Evolutionary conservation across 2,888 invertebrate species (phyloP).

Genomic region (Galeruca laticollis): DNA sequence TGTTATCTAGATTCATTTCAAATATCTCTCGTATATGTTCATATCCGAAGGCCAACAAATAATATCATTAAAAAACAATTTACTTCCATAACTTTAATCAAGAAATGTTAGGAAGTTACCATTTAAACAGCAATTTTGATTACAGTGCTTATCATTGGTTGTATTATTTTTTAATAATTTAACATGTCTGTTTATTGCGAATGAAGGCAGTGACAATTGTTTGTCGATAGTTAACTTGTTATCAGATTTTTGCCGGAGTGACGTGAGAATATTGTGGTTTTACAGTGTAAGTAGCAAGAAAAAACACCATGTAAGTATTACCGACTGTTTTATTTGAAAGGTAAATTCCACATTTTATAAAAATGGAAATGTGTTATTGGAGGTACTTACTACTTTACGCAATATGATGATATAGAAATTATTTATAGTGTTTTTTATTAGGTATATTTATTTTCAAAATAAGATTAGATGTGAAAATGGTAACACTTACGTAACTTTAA

Average conservation of each 20-base stretch:
- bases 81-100: conserved; percentile 9
- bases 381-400: background rate
- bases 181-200: background rate
- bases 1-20: background rate
- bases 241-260: conserved; percentile 5
- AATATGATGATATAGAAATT: background rate
- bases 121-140: conserved; percentile 27
- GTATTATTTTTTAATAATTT: conserved; percentile 8
- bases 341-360: background rate
- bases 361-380: background rate
- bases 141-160: conserved; percentile 20
- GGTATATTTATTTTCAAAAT: no score
- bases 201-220: conserved; percentile 10
- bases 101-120: conserved; percentile 15
- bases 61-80: conserved; percentile 1
- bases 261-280: conserved; percentile 18
- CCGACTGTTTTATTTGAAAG: background rate
- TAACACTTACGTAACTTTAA: background rate
- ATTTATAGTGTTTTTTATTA: background rate
- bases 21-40: conserved; percentile 7
- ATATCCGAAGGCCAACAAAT: conserved; percentile 15
- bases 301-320: conserved; percentile 19
- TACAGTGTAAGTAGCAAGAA: conserved; percentile 10
- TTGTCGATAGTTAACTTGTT: conserved; percentile 6
- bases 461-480: background rate